phyloP scores from a whole-genome alignment of 2,888 invertebrate genomes.

The Pristionchus maxplancki region DNA sequence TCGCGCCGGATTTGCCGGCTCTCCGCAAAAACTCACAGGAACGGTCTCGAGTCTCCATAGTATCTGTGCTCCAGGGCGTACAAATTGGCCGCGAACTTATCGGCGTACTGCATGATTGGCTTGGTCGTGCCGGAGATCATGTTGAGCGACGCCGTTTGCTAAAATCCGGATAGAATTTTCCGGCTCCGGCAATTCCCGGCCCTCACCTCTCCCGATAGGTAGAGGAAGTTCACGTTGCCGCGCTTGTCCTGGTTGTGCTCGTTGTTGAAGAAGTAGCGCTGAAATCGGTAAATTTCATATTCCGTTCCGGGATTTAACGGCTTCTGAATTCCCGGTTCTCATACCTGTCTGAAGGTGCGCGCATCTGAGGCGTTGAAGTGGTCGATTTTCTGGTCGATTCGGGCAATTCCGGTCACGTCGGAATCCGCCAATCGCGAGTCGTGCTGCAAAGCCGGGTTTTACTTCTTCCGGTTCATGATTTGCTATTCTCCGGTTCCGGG shows the following conservation, averaged over 20 bases:
- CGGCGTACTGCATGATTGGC: conserved; percentile 79
- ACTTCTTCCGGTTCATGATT: too few relatives aligned
- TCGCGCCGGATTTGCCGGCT: conserved; percentile 5
- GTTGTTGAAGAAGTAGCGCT: conserved; percentile 51
- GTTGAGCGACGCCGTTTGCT: not conserved
- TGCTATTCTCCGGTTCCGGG: too few relatives aligned
- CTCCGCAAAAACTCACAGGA: conserved; percentile 82
- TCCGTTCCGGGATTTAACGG: not conserved
- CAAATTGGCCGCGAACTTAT: conserved; percentile 87
- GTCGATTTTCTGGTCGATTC: conserved; percentile 83
- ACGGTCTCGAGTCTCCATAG: conserved; percentile 94
- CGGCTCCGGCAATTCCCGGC: not conserved
- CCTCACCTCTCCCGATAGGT: conserved; percentile 39
- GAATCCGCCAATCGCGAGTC: not conserved
- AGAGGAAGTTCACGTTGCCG: conserved; percentile 39
- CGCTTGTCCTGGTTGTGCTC: not conserved
- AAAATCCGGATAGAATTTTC: not conserved
- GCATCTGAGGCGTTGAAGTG: conserved; percentile 87
- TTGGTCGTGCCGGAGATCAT: conserved; percentile 24
- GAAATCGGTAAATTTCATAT: not conserved
- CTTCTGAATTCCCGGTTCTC: not conserved
- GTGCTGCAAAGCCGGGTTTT: not conserved
- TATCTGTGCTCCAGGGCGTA: conserved; percentile 93
- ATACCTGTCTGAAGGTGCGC: conserved; percentile 88
- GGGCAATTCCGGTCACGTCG: not conserved